phyloP scores from a whole-genome alignment of 2,113 vertebrate species.

The Tringa solitaria region DNA sequence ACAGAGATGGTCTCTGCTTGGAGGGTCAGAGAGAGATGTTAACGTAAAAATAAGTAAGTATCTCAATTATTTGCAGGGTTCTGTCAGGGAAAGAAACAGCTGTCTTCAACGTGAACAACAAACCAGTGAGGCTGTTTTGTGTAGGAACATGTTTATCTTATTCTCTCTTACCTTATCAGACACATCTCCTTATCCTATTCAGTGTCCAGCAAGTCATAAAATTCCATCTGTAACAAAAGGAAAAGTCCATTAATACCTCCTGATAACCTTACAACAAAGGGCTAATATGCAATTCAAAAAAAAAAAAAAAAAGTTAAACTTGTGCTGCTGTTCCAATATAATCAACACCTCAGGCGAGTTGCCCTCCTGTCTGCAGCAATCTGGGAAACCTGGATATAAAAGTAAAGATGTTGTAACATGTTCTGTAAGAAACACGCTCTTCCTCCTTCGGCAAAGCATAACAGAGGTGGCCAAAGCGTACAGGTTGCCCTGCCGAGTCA shows the following conservation, averaged over 20 bases:
- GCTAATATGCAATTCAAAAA: neutral
- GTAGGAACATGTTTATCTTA: neutral
- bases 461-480: neutral
- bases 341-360: neutral
- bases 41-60: neutral
- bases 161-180: slow-evolving; percentile 54
- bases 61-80: neutral
- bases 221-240: slow-evolving; percentile 49
- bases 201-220: slow-evolving; percentile 26
- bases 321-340: neutral
- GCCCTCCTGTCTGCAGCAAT: rapidly evolving
- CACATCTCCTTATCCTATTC: slow-evolving; percentile 52
- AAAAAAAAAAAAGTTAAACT: neutral
- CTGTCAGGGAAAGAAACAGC: neutral
- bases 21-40: neutral
- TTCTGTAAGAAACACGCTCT: neutral
- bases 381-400: neutral
- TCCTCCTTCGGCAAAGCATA: neutral
- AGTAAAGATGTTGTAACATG: neutral
- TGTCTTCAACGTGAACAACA: neutral
- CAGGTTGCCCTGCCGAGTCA: slow-evolving; percentile 12
- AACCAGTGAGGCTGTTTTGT: neutral
- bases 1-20: neutral
- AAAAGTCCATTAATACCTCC: slow-evolving; percentile 20
- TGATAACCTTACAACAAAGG: neutral